phyloP scores from a whole-genome alignment of 2,888 invertebrate species.

The Antitype chi region DNA sequence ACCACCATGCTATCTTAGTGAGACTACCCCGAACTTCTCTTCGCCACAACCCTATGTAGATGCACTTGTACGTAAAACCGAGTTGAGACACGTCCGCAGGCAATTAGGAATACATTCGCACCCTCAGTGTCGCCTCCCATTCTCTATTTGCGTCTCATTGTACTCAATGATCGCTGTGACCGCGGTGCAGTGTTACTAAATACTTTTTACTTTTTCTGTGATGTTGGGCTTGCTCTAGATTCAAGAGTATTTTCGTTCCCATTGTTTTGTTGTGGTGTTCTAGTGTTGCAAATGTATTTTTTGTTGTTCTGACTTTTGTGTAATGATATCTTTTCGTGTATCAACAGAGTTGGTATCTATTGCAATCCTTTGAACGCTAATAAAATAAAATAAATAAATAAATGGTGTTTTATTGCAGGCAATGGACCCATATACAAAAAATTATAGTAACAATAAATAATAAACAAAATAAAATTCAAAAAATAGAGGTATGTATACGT shows the following conservation, averaged over 20 bases:
- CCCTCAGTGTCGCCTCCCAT: constrained; percentile 71
- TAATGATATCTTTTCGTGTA: constrained; percentile 21
- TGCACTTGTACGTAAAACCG: constrained; percentile 72
- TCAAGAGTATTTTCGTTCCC: constrained; percentile 51
- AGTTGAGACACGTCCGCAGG: constrained; percentile 79
- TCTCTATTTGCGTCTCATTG: constrained; percentile 67
- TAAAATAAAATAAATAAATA: too few relatives aligned
- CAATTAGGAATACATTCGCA: constrained; percentile 78
- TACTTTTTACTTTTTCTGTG: constrained; percentile 42
- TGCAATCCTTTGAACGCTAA: constrained; percentile 1
- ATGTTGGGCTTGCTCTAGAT: constrained; percentile 56
- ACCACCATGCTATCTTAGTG: background rate
- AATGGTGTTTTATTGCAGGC: too few relatives aligned
- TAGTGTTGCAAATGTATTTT: constrained; percentile 38
- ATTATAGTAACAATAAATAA: too few relatives aligned
- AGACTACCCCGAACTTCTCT: background rate
- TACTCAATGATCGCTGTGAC: constrained; percentile 57
- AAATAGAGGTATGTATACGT: too few relatives aligned
- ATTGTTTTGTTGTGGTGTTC: constrained; percentile 56
- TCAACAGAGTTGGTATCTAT: background rate
- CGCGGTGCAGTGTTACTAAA: constrained; percentile 49
- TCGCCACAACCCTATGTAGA: constrained; percentile 60
- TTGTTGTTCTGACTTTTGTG: constrained; percentile 7
- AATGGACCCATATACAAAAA: too few relatives aligned
- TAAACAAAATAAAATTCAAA: too few relatives aligned